Evolutionary conservation across 2,888 invertebrate species (phyloP).

Genomic region (Dorcus hopei): DNA sequence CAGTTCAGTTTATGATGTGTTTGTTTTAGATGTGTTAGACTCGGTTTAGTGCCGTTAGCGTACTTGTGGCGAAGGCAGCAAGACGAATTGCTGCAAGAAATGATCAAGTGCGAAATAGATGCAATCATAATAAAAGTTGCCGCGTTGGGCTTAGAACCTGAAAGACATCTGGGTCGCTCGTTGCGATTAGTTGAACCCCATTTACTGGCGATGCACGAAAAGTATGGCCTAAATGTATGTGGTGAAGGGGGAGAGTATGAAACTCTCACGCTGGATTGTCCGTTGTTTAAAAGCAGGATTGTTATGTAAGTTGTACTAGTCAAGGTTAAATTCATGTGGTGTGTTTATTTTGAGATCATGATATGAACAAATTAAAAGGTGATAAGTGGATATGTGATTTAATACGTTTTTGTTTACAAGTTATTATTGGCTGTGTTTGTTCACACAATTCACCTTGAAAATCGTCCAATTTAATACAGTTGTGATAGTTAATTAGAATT

Average conservation of each 20-base stretch:
- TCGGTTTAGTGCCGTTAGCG: slow-evolving; percentile 84
- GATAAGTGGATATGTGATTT: no score
- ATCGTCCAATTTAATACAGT: no score
- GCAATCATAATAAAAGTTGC: slow-evolving; percentile 98
- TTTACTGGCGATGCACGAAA: slow-evolving; percentile 83
- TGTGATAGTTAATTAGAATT: no score
- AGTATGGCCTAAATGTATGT: slow-evolving; percentile 92
- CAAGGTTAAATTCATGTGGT: slow-evolving; percentile 15
- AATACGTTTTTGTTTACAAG: no score
- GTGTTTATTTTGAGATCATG: neutral
- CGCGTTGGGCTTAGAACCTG: slow-evolving; percentile 83
- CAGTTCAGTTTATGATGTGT: neutral
- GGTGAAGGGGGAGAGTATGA: slow-evolving; percentile 99
- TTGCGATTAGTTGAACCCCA: slow-evolving; percentile 84
- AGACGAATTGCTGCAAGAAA: slow-evolving; percentile 89
- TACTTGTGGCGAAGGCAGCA: slow-evolving; percentile 98
- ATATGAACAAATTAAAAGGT: no score
- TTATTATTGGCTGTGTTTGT: no score
- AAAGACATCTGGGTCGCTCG: slow-evolving; percentile 82
- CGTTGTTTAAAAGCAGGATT: slow-evolving; percentile 86
- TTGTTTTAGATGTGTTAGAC: slow-evolving; percentile 74
- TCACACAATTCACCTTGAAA: no score
- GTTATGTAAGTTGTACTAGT: slow-evolving; percentile 69
- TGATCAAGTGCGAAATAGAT: slow-evolving; percentile 89
- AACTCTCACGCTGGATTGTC: slow-evolving; percentile 96